A percentile compares a stretch with the other conserved stretches of the same genome.
These are phyloP conservation scores for Pheosia gnoma DNA, from an alignment of 2,888 invertebrate genomes.

Conservation along the genomic window DNA sequence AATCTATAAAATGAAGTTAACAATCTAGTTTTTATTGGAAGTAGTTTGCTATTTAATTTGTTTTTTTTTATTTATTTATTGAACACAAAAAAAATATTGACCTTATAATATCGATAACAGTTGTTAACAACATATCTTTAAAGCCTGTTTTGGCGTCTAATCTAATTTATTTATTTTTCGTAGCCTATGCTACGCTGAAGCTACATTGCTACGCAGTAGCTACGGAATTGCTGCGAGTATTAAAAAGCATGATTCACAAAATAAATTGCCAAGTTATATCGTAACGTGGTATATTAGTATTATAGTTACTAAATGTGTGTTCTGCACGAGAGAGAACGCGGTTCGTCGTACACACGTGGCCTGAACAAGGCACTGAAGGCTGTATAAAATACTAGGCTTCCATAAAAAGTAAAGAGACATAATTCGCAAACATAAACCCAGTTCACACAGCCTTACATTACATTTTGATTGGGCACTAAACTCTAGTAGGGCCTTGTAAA, in stretches of 20 bases:
- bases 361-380: not conserved
- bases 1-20: too few species aligned
- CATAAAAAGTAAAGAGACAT: slow-evolving; percentile 5
- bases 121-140: not conserved
- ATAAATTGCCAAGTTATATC: not conserved
- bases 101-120: not conserved
- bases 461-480: slow-evolving; percentile 4
- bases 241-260: slow-evolving; percentile 7
- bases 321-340: too few species aligned
- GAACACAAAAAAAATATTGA: too few species aligned
- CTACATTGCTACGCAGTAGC: slow-evolving; percentile 16
- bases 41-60: too few species aligned
- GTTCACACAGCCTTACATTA: slow-evolving; percentile 6
- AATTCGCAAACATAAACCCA: slow-evolving; percentile 5
- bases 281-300: too few species aligned
- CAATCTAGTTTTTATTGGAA: too few species aligned
- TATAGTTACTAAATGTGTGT: too few species aligned
- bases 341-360: not conserved
- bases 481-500: slow-evolving; percentile 2
- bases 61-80: too few species aligned
- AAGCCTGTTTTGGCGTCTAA: not conserved
- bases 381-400: slow-evolving; percentile 2
- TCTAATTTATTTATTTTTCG: slow-evolving; percentile 1
- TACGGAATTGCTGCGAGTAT: slow-evolving; percentile 10
- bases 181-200: slow-evolving; percentile 11